Evolutionary conservation across 37 sponge, comb jelly and placozoan genomes (phyloP).

Genomic region (Agelas oroides): DNA sequence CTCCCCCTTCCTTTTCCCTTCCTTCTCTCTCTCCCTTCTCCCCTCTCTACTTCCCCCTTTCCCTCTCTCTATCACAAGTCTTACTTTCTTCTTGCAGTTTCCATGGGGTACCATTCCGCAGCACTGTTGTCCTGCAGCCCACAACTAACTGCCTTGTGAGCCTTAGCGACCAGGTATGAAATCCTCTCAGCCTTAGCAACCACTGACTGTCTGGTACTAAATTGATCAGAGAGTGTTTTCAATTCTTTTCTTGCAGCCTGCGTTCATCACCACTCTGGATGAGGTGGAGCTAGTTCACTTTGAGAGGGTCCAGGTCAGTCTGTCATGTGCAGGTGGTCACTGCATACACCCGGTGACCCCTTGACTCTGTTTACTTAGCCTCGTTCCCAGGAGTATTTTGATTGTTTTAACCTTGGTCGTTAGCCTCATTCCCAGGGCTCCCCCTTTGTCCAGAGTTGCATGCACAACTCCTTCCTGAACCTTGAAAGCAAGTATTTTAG

Average conservation of each 20-base stretch:
- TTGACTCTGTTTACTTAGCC: no score
- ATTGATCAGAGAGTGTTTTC: no score
- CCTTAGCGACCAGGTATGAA: conserved; percentile 79
- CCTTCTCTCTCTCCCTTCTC: background rate
- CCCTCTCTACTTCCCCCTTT: background rate
- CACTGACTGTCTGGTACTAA: background rate
- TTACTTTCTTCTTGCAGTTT: conserved; percentile 76
- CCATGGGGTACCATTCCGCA: conserved; percentile 92
- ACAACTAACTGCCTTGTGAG: conserved; percentile 96
- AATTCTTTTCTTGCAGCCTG: conserved; percentile 55
- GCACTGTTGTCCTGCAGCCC: conserved; percentile 91
- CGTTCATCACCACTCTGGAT: conserved; percentile 88
- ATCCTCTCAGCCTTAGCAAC: background rate
- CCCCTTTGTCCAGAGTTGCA: no score
- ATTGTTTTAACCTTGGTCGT: no score
- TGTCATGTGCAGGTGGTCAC: no score
- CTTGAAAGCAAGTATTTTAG: no score
- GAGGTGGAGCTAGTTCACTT: conserved; percentile 98
- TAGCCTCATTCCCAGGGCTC: no score
- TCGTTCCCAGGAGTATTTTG: no score
- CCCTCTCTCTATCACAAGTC: no score
- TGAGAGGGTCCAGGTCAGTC: conserved; percentile 92
- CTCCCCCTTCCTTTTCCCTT: background rate
- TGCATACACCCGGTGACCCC: no score
- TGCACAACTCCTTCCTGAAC: no score